These are phyloP conservation scores for Entomobrya proxima DNA, from an alignment of 2,888 invertebrate species.

Conservation along the genomic window DNA sequence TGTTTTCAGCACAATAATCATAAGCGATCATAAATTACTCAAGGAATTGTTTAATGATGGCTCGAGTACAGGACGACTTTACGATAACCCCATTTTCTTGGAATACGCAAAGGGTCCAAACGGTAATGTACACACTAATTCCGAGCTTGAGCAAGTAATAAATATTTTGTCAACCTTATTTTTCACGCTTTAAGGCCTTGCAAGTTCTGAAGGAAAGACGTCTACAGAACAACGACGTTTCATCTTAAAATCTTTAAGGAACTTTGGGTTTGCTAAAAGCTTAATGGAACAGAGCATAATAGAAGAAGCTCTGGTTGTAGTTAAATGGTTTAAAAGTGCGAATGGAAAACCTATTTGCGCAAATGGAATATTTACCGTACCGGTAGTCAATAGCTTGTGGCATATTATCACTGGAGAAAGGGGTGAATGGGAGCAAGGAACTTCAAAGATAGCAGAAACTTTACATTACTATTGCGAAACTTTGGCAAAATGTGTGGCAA, in stretches of 20 bases:
- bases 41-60: not conserved
- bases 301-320: slow-evolving; percentile 62
- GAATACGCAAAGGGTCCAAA: slow-evolving; percentile 1
- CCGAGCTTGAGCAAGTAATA: not conserved
- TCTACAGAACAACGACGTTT: slow-evolving; percentile 65
- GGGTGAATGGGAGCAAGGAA: slow-evolving; percentile 26
- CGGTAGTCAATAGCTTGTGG: slow-evolving; percentile 47
- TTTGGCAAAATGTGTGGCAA: too few species aligned
- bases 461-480: not conserved
- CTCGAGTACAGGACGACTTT: not conserved
- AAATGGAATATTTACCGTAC: slow-evolving; percentile 1
- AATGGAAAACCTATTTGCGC: not conserved
- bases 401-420: slow-evolving; percentile 31
- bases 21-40: not conserved
- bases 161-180: not conserved
- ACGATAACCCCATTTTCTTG: not conserved
- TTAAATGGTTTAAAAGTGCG: not conserved
- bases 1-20: not conserved
- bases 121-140: too few species aligned
- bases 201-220: slow-evolving; percentile 61
- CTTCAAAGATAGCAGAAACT: not conserved
- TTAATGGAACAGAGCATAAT: slow-evolving; percentile 59
- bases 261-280: slow-evolving; percentile 62
- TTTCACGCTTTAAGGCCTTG: slow-evolving; percentile 56
- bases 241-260: slow-evolving; percentile 52